phyloP scores from a whole-genome alignment of 2,888 invertebrate genomes.

The Cybosia mesomella region DNA sequence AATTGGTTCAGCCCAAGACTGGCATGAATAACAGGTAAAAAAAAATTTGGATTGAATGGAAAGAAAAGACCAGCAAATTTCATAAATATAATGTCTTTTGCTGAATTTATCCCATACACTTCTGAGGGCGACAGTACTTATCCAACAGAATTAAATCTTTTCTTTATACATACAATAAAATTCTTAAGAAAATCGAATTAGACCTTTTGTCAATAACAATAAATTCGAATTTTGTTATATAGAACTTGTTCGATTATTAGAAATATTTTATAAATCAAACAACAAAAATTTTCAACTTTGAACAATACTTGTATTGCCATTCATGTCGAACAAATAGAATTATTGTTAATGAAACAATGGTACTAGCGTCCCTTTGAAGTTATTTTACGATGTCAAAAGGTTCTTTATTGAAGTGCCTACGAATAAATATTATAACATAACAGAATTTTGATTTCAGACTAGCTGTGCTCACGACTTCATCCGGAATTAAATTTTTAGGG shows the following conservation, averaged over 20 bases:
- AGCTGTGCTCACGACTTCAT: no score
- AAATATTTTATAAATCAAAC: not conserved
- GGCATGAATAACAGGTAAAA: no score
- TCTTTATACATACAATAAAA: not conserved
- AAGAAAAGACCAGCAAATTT: no score
- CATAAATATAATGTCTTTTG: no score
- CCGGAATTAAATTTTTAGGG: no score
- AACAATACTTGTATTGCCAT: slow-evolving; percentile 4
- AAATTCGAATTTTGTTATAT: not conserved
- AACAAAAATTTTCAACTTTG: not conserved
- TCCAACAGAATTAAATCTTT: not conserved
- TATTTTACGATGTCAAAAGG: not conserved
- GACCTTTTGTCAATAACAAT: no score
- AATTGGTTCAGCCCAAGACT: no score
- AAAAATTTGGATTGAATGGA: no score
- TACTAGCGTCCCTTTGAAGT: not conserved
- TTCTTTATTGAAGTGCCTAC: not conserved
- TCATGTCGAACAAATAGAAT: slow-evolving; percentile 7
- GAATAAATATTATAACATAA: not conserved
- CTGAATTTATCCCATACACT: no score
- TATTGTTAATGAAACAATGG: not conserved
- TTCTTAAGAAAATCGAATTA: not conserved
- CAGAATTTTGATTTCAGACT: not conserved
- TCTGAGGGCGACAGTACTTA: not conserved
- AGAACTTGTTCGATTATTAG: not conserved